Evolutionary conservation across 2,797 vertebrate species (phyloP).

Genomic region (Taenioides sp.): DNA sequence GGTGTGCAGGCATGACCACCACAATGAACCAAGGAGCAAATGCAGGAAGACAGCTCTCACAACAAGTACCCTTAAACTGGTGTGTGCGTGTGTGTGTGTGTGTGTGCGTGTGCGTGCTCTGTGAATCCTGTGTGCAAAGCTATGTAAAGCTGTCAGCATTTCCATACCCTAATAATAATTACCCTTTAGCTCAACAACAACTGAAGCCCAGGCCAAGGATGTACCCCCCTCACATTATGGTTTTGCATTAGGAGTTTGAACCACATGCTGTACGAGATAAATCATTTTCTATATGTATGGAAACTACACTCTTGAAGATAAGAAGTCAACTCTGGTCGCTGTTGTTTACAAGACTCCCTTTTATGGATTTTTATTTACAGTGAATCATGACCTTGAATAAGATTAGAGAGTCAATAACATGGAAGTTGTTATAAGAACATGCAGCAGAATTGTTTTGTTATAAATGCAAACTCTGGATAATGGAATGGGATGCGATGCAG

Average conservation of each 20-base stretch:
- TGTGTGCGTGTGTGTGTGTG: too few relatives aligned
- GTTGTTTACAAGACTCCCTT: constrained; percentile 63
- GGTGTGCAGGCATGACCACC: constrained; percentile 41
- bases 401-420: constrained; percentile 64
- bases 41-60: constrained; percentile 25
- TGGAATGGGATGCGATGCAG: constrained; percentile 51
- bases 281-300: constrained; percentile 60
- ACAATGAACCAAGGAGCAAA: constrained; percentile 38
- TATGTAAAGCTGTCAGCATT: constrained; percentile 60
- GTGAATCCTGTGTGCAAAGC: constrained; percentile 24
- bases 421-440: constrained; percentile 60
- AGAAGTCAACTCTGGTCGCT: constrained; percentile 47
- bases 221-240: constrained; percentile 44
- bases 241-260: constrained; percentile 62
- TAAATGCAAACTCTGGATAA: constrained; percentile 59
- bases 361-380: constrained; percentile 61
- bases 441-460: constrained; percentile 47
- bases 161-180: constrained; percentile 71
- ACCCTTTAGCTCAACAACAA: constrained; percentile 61
- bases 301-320: constrained; percentile 49
- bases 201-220: constrained; percentile 53
- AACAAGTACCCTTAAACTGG: constrained; percentile 8
- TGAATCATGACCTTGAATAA: constrained; percentile 60
- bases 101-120: neutral
- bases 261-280: constrained; percentile 69